Conservation (phyloP, 2,113 vertebrate species). For the Pipa parva region DNA sequence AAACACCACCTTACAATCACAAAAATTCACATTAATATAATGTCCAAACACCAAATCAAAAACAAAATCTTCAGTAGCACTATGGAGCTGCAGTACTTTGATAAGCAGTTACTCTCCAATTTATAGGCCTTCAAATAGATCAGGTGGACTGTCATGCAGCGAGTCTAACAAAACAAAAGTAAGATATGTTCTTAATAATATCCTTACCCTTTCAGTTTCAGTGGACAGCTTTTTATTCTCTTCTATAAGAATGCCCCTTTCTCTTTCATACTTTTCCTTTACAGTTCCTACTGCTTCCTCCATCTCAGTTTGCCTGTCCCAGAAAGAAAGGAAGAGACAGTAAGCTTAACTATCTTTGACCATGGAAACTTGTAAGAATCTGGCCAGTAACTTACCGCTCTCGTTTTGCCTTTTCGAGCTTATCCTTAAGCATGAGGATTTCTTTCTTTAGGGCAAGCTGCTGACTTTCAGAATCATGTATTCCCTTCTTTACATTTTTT, state of each 20-base stretch:
- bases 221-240: constrained; percentile 83
- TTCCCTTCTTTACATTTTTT: constrained; percentile 83
- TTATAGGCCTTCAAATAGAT: no score
- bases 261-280: constrained; percentile 83
- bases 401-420: constrained; percentile 81
- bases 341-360: no score
- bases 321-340: neutral
- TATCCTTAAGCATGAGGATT: constrained; percentile 79
- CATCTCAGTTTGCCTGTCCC: constrained; percentile 84
- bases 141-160: no score
- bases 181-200: no score
- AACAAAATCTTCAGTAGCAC: no score
- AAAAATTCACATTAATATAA: no score
- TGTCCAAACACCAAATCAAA: no score
- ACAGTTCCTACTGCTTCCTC: constrained; percentile 76
- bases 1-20: no score
- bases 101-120: no score
- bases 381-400: constrained; percentile 67
- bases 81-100: no score
- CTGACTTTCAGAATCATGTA: constrained; percentile 85
- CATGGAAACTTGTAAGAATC: neutral
- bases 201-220: constrained; percentile 84
- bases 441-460: constrained; percentile 85
- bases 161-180: no score
- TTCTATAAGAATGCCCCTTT: constrained; percentile 74